phyloP scores from a whole-genome alignment of 2,888 invertebrate genomes.

The Eupithecia exiguata region DNA sequence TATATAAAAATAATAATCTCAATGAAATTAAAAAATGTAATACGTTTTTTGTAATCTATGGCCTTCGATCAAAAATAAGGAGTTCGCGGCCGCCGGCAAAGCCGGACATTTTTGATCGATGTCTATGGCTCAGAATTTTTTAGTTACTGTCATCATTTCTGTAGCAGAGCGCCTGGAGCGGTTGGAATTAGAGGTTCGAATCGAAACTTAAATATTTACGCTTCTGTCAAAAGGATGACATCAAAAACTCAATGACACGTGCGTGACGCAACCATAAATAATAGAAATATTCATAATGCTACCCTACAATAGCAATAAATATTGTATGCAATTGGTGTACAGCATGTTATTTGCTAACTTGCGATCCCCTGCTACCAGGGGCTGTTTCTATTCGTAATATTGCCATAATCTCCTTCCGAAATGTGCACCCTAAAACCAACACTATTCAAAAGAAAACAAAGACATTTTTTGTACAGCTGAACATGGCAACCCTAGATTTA shows the following conservation, averaged over 20 bases:
- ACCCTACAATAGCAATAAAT: slow-evolving; percentile 73
- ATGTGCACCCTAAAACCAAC: slow-evolving; percentile 51
- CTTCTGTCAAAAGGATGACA: slow-evolving; percentile 15
- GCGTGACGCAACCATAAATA: slow-evolving; percentile 40
- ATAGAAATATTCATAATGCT: slow-evolving; percentile 67
- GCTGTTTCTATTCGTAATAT: slow-evolving; percentile 75
- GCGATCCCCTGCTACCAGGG: slow-evolving; percentile 67
- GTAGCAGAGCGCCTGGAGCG: neutral
- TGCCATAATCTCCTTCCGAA: slow-evolving; percentile 62
- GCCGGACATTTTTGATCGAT: too few relatives aligned
- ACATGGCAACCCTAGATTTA: slow-evolving; percentile 69
- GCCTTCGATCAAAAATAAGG: too few relatives aligned
- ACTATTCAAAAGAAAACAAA: slow-evolving; percentile 46
- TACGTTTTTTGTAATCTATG: too few relatives aligned
- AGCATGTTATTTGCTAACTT: slow-evolving; percentile 76
- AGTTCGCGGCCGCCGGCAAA: too few relatives aligned
- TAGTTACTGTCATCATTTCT: too few relatives aligned
- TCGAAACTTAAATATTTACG: slow-evolving; percentile 10
- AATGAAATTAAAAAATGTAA: too few relatives aligned
- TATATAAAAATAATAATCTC: too few relatives aligned
- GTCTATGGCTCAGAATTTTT: too few relatives aligned
- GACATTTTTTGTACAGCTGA: slow-evolving; percentile 27
- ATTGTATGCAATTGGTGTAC: slow-evolving; percentile 72
- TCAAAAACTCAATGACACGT: slow-evolving; percentile 25
- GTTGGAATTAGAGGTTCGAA: slow-evolving; percentile 3